Base-by-base conservation (phyloP, 2,888 invertebrate genomes). In the Agriopis marginaria region DNA sequence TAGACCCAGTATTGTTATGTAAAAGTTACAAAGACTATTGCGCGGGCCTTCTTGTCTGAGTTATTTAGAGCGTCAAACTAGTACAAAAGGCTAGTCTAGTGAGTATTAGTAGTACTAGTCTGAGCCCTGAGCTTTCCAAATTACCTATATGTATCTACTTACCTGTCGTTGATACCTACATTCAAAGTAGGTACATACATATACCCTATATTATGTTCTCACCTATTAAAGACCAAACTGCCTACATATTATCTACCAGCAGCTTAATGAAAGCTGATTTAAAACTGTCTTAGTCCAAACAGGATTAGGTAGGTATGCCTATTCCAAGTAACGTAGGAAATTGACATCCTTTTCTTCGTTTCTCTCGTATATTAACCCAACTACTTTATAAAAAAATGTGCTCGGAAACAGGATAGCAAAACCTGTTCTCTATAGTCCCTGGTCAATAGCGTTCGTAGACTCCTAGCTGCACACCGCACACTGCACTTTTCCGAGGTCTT, bases 1-100 rank as follows among this genome's bases (percentile, higher is more conserved):
- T 81, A 63, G 66, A 83, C 82, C 84, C 79, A 72, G 84, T 82
- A 74, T 72, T 63, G 70, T 84, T 84, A 82, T 76, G 77, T 81
- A 83, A 86, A 75, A 64, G 65, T 67, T 67, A 11, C 61, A 49
- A n/a, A 23, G 58, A 68, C 63, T 39, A 39, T 56, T 61, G 42
- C 50, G 50, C 42, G 45, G 11, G 17, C 17, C 51, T 23, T 45
- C 40, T 54, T 47, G 49, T 49, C 60, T 61, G 12, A 4, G 11
- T 8, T 42, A 42, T 5, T 32, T 32, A 32, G 5, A 32, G 32
- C 32, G 5, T 32, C 32, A 32, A 32, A 32, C 32, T 32, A 32
- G 32, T 3, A 32, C 32, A 32, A 32, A 32, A 32, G 32, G 5
- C 32, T 32, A 32, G 32, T 32, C 32, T 32, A 32, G 32, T 32